These are phyloP conservation scores for Pantelozetes paolii DNA, from an alignment of 2,888 invertebrate genomes.

Conservation along the genomic window DNA sequence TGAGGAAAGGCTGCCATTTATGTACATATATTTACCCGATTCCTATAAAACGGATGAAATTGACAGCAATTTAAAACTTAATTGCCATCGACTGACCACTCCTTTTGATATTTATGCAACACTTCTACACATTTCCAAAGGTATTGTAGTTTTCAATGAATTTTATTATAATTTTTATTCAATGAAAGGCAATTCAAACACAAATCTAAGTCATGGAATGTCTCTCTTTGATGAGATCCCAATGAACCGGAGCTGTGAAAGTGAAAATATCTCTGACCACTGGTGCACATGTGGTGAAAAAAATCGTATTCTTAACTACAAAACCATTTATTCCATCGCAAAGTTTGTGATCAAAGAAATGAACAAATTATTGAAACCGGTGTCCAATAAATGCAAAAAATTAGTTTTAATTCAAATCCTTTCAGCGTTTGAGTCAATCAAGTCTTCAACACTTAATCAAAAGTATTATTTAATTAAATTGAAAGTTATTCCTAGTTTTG, in stretches of 20 bases:
- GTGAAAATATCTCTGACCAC: slow-evolving; percentile 52
- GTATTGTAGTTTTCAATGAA: no score
- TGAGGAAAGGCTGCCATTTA: slow-evolving; percentile 54
- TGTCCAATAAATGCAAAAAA: neutral
- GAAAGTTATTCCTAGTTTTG: slow-evolving; percentile 64
- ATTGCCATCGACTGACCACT: slow-evolving; percentile 52
- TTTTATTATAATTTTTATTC: neutral
- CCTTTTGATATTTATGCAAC: slow-evolving; percentile 54
- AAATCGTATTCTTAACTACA: neutral
- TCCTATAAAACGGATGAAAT: slow-evolving; percentile 49
- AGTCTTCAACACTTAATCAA: neutral
- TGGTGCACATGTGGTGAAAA: slow-evolving; percentile 51
- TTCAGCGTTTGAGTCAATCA: neutral
- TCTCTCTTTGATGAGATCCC: slow-evolving; percentile 52
- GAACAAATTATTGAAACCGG: neutral
- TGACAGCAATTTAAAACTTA: slow-evolving; percentile 49
- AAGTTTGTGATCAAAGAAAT: slow-evolving; percentile 4
- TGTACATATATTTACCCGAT: slow-evolving; percentile 52
- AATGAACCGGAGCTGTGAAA: slow-evolving; percentile 51
- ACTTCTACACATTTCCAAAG: slow-evolving; percentile 50
- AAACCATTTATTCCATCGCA: neutral
- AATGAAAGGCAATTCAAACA: neutral
- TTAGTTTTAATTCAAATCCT: neutral
- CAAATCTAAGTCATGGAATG: slow-evolving; percentile 44
- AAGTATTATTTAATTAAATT: slow-evolving; percentile 62